A percentile compares a stretch with the other conserved stretches of the same genome.
phyloP scores from a whole-genome alignment of 2,113 vertebrate genomes.

The Tautogolabrus adspersus region DNA sequence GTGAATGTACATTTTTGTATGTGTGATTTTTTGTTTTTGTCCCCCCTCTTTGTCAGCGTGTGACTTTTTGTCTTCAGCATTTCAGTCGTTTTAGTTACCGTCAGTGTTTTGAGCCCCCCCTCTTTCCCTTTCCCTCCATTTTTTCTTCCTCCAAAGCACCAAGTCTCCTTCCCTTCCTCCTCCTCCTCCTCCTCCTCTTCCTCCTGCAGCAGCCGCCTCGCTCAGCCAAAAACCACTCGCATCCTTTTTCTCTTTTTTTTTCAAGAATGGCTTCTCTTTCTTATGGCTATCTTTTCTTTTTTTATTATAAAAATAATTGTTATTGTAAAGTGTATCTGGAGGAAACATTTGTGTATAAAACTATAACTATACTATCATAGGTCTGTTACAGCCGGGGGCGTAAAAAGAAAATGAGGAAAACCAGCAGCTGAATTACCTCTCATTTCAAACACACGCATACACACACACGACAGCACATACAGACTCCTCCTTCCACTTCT shows the following conservation, averaged over 20 bases:
- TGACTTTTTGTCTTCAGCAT: constrained; percentile 73
- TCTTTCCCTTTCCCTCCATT: not conserved
- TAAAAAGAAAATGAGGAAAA: constrained; percentile 69
- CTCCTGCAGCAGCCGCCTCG: constrained; percentile 49
- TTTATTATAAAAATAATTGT: constrained; percentile 72
- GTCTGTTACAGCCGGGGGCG: constrained; percentile 75
- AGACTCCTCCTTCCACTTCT: constrained; percentile 44
- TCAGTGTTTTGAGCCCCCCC: constrained; percentile 61
- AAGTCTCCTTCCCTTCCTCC: constrained; percentile 43
- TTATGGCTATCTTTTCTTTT: constrained; percentile 55
- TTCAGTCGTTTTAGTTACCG: constrained; percentile 66
- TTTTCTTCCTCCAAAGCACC: constrained; percentile 45
- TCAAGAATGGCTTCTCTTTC: constrained; percentile 83
- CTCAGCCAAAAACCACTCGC: constrained; percentile 72
- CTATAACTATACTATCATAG: constrained; percentile 74
- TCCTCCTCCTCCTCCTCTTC: constrained; percentile 7
- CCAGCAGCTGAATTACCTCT: constrained; percentile 80
- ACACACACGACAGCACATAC: constrained; percentile 23
- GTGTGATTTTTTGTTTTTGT: constrained; percentile 79
- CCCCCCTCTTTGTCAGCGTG: constrained; percentile 50
- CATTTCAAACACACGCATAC: constrained; percentile 52
- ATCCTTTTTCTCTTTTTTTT: constrained; percentile 82
- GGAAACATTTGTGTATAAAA: constrained; percentile 77
- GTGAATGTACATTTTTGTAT: constrained; percentile 76
- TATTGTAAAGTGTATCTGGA: constrained; percentile 80